These are phyloP conservation scores for Polydrusus pterygomalis DNA, from an alignment of 2,888 invertebrate genomes.

Conservation along the genomic window DNA sequence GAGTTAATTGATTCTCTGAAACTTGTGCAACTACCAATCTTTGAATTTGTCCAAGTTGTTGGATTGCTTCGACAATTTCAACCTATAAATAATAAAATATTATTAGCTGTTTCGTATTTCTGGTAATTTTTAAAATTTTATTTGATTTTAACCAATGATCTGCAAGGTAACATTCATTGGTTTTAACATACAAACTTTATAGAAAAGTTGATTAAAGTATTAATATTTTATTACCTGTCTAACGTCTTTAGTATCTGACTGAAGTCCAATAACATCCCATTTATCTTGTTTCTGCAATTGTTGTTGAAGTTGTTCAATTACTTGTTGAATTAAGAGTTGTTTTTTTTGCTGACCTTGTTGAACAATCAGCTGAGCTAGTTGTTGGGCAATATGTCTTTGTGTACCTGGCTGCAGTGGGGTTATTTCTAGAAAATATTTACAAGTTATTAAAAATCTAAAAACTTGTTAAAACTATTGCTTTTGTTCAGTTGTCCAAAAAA, in stretches of 20 bases:
- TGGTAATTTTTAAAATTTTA: no score
- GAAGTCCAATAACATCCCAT: background rate
- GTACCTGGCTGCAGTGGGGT: background rate
- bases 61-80: conserved; percentile 5
- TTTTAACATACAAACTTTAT: background rate
- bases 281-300: conserved; percentile 20
- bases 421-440: no score
- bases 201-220: no score
- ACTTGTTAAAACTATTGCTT: no score
- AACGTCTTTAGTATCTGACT: background rate
- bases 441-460: no score
- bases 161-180: no score
- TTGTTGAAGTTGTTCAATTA: conserved; percentile 38
- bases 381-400: background rate
- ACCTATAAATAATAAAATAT: conserved; percentile 5
- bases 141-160: no score
- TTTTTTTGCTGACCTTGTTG: conserved; percentile 14
- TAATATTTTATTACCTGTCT: background rate
- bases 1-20: conserved; percentile 11
- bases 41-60: conserved; percentile 26
- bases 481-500: no score
- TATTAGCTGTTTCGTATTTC: no score
- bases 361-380: conserved; percentile 27
- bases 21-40: background rate
- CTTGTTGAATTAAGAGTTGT: conserved; percentile 10